phyloP scores from a whole-genome alignment of 2,797 vertebrate genomes.

The Potorous gilbertii region DNA sequence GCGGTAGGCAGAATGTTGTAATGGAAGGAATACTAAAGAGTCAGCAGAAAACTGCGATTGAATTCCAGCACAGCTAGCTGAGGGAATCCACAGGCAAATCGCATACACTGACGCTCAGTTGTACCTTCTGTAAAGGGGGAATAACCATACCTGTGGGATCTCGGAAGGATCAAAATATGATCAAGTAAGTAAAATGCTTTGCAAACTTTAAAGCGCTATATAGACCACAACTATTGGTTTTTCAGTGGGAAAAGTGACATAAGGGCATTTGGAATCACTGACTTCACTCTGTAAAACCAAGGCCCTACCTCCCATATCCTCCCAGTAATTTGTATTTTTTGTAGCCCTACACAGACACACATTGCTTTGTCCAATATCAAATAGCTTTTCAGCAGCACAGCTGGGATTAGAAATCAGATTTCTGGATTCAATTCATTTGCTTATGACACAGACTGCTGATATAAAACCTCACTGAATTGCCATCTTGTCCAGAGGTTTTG shows the following conservation, averaged over 20 bases:
- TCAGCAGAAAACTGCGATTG: background rate
- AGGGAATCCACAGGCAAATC: background rate
- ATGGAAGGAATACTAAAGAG: background rate
- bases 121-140: background rate
- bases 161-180: background rate
- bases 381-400: slow-evolving; percentile 65
- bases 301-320: background rate
- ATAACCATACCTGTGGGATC: background rate
- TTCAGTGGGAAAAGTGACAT: background rate
- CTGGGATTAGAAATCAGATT: slow-evolving; percentile 64
- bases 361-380: slow-evolving; percentile 44
- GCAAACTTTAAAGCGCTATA: background rate
- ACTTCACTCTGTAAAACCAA: background rate
- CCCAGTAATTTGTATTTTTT: background rate
- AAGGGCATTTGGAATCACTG: background rate
- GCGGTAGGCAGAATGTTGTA: background rate
- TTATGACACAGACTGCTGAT: slow-evolving; percentile 69
- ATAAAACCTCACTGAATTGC: slow-evolving; percentile 48
- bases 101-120: background rate
- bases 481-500: slow-evolving; percentile 57
- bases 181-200: background rate
- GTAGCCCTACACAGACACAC: slow-evolving; percentile 40
- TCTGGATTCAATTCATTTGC: slow-evolving; percentile 69
- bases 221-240: background rate
- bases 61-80: background rate